Percentiles rank a stretch among this genome's conserved stretches.
phyloP scores from a whole-genome alignment of 2,113 vertebrate genomes.

The Scomber japonicus region DNA sequence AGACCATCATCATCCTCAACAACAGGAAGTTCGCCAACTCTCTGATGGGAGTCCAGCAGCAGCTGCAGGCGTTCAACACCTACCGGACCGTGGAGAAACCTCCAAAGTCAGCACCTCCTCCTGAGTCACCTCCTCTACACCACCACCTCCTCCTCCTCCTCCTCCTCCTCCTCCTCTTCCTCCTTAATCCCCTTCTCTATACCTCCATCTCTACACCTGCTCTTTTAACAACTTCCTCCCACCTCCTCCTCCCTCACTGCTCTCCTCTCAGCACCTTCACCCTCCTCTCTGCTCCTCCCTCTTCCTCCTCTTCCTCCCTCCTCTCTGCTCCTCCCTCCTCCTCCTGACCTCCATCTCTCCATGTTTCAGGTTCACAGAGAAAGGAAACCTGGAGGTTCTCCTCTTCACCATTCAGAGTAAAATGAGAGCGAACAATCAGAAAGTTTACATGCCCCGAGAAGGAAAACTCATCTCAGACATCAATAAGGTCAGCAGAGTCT shows the following conservation, averaged over 20 bases:
- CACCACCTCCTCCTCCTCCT: too few species aligned
- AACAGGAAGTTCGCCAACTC: conserved; percentile 98
- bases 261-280: conserved; percentile 11
- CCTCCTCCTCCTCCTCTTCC: too few species aligned
- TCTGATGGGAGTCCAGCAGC: conserved; percentile 93
- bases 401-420: conserved; percentile 99
- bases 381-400: conserved; percentile 96
- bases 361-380: conserved; percentile 93
- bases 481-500: conserved; percentile 89
- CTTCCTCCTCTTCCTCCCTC: too few species aligned
- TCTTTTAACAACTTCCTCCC: too few species aligned
- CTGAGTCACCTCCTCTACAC: too few species aligned
- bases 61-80: conserved; percentile 98
- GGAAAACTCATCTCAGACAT: conserved; percentile 99
- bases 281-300: too few species aligned
- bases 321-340: too few species aligned
- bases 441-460: conserved; percentile 97
- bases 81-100: conserved; percentile 97
- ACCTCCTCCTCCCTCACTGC: too few species aligned
- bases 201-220: too few species aligned
- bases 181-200: too few species aligned
- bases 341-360: too few species aligned
- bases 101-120: conserved; percentile 68
- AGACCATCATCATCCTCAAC: conserved; percentile 98
- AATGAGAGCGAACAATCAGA: conserved; percentile 99